phyloP scores from a whole-genome alignment of 2,113 vertebrate species.

The Aviceda subcristata region DNA sequence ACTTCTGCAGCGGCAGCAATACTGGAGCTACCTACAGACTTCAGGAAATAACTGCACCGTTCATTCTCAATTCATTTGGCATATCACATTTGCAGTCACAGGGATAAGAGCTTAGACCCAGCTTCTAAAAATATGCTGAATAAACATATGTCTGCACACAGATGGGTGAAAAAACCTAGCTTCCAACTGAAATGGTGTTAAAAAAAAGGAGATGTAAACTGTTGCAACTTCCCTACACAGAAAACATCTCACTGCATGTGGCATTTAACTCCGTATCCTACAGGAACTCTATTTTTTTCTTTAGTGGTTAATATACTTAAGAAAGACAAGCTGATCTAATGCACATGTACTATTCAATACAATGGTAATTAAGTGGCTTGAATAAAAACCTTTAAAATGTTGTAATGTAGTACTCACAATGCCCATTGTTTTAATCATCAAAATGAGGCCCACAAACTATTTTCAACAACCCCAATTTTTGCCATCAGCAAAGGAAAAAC shows the following conservation, averaged over 20 bases:
- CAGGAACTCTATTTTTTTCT: neutral
- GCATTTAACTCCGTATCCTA: neutral
- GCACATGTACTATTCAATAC: neutral
- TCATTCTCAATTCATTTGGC: neutral
- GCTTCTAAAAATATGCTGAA: neutral
- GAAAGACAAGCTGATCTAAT: neutral
- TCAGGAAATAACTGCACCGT: neutral
- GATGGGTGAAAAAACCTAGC: neutral
- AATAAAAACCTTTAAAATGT: neutral
- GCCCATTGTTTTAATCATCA: neutral
- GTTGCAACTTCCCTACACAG: neutral
- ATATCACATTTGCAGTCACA: neutral
- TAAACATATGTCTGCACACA: neutral
- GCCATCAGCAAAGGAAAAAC: neutral
- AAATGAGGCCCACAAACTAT: neutral
- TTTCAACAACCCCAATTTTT: neutral
- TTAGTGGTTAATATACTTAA: neutral
- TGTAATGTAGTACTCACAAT: neutral
- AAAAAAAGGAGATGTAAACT: neutral
- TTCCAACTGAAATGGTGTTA: neutral
- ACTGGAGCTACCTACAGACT: neutral
- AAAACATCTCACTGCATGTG: neutral
- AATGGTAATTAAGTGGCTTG: neutral
- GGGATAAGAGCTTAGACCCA: neutral
- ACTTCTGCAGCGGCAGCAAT: neutral